phyloP scores from a whole-genome alignment of 1,140 invertebrate species.

The Leucophenga varia region DNA sequence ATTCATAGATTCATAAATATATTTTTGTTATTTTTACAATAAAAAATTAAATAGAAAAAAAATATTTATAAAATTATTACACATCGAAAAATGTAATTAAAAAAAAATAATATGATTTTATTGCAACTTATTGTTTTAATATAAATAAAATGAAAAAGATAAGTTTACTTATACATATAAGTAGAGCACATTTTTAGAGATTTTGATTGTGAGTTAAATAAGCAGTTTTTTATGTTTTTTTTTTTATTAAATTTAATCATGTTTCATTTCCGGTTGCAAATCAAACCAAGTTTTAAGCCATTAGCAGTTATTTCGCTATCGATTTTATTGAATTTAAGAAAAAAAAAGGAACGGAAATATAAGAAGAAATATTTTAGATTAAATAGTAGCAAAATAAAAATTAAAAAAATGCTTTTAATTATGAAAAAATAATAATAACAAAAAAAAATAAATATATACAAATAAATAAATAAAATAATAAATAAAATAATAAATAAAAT shows the following conservation, averaged over 20 bases:
- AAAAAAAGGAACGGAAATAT: conserved; percentile 2
- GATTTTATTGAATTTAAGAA: conserved; percentile 44
- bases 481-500: too few relatives aligned
- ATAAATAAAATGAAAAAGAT: conserved; percentile 32
- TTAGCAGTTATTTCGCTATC: conserved; percentile 49
- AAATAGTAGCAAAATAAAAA: too few relatives aligned
- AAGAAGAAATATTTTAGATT: conserved; percentile 1
- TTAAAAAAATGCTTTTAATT: too few relatives aligned
- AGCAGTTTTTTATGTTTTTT: not conserved
- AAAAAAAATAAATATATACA: too few relatives aligned
- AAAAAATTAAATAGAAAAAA: conserved; percentile 16
- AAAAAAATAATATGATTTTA: conserved; percentile 17
- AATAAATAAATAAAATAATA: too few relatives aligned
- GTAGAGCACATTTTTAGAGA: conserved; percentile 29
- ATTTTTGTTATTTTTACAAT: conserved; percentile 20
- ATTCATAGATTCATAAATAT: conserved; percentile 28
- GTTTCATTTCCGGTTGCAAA: conserved; percentile 57
- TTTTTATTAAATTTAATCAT: conserved; percentile 27
- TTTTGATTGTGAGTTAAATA: not conserved
- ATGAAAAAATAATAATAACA: too few relatives aligned
- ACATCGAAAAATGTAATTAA: conserved; percentile 25
- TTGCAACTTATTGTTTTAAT: conserved; percentile 23
- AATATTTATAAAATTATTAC: conserved; percentile 28
- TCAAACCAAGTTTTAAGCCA: conserved; percentile 64
- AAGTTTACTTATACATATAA: conserved; percentile 26